phyloP scores from a whole-genome alignment of 64 coral and sea anemone genomes.

The Montipora sp. region DNA sequence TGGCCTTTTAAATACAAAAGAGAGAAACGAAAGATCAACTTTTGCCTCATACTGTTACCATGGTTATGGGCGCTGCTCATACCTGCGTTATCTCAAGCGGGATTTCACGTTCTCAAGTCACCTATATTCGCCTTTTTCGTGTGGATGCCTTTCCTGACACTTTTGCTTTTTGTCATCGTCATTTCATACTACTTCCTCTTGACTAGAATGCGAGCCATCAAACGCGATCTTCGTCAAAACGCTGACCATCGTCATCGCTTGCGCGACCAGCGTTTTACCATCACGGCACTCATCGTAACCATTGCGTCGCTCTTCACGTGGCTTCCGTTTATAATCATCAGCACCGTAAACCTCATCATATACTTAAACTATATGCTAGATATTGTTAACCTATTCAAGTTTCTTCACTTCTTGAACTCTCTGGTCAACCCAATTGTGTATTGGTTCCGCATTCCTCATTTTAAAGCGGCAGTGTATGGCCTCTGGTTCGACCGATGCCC shows the following conservation, averaged over 20 bases:
- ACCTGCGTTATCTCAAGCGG: neutral
- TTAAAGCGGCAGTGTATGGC: neutral
- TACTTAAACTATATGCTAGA: neutral
- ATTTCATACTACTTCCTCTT: neutral
- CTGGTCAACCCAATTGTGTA: neutral
- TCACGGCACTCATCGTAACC: conserved; percentile 3
- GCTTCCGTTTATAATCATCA: conserved; percentile 41
- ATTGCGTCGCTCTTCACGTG: neutral
- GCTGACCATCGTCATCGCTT: neutral
- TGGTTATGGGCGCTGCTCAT: conserved; percentile 14
- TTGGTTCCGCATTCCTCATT: conserved; percentile 36
- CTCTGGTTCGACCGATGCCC: neutral
- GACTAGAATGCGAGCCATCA: neutral
- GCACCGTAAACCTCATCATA: conserved; percentile 2
- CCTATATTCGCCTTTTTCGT: conserved; percentile 24
- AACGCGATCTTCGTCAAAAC: neutral
- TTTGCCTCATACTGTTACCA: neutral
- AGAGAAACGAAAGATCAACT: neutral
- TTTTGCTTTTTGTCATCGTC: neutral
- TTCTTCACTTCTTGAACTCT: conserved; percentile 35
- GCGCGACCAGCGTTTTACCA: conserved; percentile 8
- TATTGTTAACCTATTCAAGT: neutral
- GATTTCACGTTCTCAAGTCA: neutral
- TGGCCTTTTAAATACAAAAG: conserved; percentile 35
- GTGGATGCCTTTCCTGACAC: conserved; percentile 22